Base-by-base conservation (phyloP, 2,888 invertebrate genomes). In the Phoronis australis region DNA sequence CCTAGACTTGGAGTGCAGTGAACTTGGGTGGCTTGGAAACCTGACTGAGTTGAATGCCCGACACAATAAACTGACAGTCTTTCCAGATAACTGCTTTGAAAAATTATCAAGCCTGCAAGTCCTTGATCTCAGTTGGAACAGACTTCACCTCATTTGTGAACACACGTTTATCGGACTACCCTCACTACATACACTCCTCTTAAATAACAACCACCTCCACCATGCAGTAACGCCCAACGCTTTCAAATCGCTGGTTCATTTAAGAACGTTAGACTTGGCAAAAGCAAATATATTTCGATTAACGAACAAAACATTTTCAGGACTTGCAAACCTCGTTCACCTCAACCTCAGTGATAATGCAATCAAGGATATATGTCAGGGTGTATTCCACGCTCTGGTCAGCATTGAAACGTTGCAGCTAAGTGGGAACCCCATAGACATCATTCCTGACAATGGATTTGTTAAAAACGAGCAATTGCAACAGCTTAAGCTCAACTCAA, bases 401-500 rank as follows among this genome's bases (percentile, higher is more conserved):
- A 44, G 50, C 21, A 46, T 59, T 21, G 25, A 48, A 38, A 21
- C 22, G 6, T 40, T 62, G 2, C 52, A 56, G 37, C 42, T 61
- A 37, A 49, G 54, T 26, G 48, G 56, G 22, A 59, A 64, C 45
- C 42, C 44, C 12, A 31, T 52, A 24, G 26, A 22, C 15, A 6
- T 24, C 9, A 9, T 50, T 12, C 24, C 27, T 37, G 20, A 21
- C 3, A 39, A 39, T 21, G 44, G 42, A 15, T 48, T 57, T 38
- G 37, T 20, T 18, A 24, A 37, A 20, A 40, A 51, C 9, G 12
- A 20, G 4, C 37, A 35, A 23, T 42, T 57, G n/a, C 39, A 27
- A 25, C 25, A 18, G 18, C 46, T 59, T 3, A 48, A 87, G 69
- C 72, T 87, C 53, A 86, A 85, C 77, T 85, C 86, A n/a, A n/a